These are phyloP conservation scores for Parasteatoda tepidariorum DNA, from an alignment of 1,140 invertebrate species.

Conservation along the genomic window DNA sequence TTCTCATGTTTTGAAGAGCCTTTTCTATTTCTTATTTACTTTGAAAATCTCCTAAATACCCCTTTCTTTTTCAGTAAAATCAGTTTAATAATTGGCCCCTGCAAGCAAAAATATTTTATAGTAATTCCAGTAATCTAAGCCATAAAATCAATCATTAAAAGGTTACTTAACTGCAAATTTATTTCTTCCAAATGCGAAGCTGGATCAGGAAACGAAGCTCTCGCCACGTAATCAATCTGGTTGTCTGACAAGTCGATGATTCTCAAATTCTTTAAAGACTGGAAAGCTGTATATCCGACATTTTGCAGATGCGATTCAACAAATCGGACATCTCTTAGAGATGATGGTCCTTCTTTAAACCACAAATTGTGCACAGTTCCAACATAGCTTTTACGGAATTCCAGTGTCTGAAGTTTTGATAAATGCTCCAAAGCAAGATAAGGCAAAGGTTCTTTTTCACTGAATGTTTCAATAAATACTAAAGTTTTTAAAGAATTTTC, in stretches of 20 bases:
- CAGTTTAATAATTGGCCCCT: too few relatives aligned
- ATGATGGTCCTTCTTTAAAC: neutral
- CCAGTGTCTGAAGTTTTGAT: neutral
- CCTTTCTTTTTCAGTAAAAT: too few relatives aligned
- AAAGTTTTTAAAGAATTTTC: conserved; percentile 25
- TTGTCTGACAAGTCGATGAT: conserved; percentile 36
- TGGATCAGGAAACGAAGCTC: neutral
- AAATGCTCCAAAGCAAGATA: conserved; percentile 28
- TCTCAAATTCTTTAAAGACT: conserved; percentile 7
- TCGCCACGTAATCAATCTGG: neutral
- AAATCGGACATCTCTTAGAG: neutral
- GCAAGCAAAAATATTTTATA: too few relatives aligned
- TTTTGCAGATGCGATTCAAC: neutral
- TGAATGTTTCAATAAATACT: neutral
- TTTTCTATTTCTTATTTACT: too few relatives aligned
- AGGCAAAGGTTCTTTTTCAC: neutral
- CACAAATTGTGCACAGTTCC: conserved; percentile 33
- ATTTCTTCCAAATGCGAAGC: neutral
- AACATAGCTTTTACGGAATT: neutral
- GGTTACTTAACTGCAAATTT: conserved; percentile 48
- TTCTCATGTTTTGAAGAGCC: too few relatives aligned
- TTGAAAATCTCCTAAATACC: too few relatives aligned
- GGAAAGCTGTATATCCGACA: conserved; percentile 24
- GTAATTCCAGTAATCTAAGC: too few relatives aligned
- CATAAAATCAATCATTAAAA: too few relatives aligned